Base-by-base conservation (phyloP, 2,888 invertebrate species). In the Scaptomyza cyrtandrae region DNA sequence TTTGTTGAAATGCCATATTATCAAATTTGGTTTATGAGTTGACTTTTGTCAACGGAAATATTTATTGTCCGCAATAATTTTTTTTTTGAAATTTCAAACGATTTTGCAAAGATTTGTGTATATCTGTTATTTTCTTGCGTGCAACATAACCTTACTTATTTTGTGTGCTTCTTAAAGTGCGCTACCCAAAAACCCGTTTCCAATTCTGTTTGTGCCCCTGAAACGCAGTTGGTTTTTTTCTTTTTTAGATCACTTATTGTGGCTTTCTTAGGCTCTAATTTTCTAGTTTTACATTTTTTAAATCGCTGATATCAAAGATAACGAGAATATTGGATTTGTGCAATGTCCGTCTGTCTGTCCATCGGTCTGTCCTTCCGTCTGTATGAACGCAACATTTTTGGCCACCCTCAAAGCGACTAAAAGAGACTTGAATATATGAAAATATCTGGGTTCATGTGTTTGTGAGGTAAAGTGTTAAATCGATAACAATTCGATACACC, bases 61-160 rank as follows among this genome's bases (percentile, higher is more conserved):
- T 86, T 90, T 90, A 90, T 90, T 90, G 90, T 90, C 90, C 81
- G 88, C 78, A 80, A 86, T 83, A 82, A 78, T 80, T 43, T 75
- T 68, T 80, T 43, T 75, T 68, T 67, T 57, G 16, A 61, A 65
- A 55, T 73, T 56, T 13, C 16, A 55, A 49, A 35, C 44, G 29
- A 71, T 27, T 59, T 58, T 54, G 45, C 53, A 33, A 10, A 9
- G 33, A 56, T 52, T 54, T 27, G 39, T 37, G 7, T n/a, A n/a
- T 37, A n/a, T 39, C 14, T 6, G 24, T n/a, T 16, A 3, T 41
- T 24, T 43, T n/a, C 29, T 45, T 41, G 1, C 41, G 41, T 41
- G 16, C 41, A 41, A 41, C 41, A 41, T 16, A 41, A 41, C 39
- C 39, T 39, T 29, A 6, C 10, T 6, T 3, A 7, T 29, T 7